These are phyloP conservation scores for Trachythela sp. DNA, from an alignment of 64 coral and sea anemone genomes.

Conservation along the genomic window DNA sequence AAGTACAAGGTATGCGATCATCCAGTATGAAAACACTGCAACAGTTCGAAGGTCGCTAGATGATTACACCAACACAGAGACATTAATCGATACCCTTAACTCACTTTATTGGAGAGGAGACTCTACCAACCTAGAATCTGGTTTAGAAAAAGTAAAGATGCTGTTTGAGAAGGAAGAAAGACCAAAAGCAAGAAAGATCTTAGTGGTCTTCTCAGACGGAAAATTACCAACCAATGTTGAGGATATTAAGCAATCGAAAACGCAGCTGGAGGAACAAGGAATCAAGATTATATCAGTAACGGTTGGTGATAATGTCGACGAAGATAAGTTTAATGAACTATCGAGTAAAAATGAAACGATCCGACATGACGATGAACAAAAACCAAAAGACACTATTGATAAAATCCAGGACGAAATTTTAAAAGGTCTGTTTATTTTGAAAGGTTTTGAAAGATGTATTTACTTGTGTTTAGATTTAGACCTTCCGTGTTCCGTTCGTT, in stretches of 20 bases:
- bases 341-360: constrained; percentile 56
- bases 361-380: constrained; percentile 30
- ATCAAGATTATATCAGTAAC: constrained; percentile 77
- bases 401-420: constrained; percentile 55
- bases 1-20: background rate
- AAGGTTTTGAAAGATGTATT: too few species aligned
- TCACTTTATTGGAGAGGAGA: background rate
- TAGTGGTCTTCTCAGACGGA: constrained; percentile 73
- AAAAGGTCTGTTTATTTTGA: constrained; percentile 45
- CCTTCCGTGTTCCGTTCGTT: too few species aligned
- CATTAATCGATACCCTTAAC: background rate
- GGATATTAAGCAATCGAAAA: constrained; percentile 38
- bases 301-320: constrained; percentile 42
- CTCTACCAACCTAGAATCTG: background rate
- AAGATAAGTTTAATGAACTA: constrained; percentile 47
- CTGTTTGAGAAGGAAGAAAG: constrained; percentile 61
- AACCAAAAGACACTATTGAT: constrained; percentile 52
- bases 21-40: background rate
- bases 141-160: background rate
- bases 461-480: too few species aligned
- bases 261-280: constrained; percentile 40
- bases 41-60: background rate
- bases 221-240: constrained; percentile 41
- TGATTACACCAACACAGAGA: background rate
- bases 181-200: constrained; percentile 59